Percentiles rank a stretch among this genome's conserved stretches.
Conservation (phyloP, 2,888 invertebrate genomes). For the Abrostola tripartita region DNA sequence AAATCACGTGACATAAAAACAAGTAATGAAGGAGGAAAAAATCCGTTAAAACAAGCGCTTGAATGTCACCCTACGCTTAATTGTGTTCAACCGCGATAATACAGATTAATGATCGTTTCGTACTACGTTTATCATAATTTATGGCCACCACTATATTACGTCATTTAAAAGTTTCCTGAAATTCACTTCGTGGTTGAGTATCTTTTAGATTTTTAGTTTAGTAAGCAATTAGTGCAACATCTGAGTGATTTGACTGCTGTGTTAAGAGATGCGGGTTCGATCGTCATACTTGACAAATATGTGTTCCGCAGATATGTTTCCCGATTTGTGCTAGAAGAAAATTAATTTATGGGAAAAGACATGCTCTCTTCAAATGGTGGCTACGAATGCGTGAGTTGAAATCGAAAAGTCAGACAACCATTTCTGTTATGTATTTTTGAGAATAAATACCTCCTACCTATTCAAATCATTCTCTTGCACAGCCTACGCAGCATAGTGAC, state of each 20-base stretch:
- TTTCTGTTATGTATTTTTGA: too few relatives aligned
- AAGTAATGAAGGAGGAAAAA: conserved; percentile 52
- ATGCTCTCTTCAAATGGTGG: too few relatives aligned
- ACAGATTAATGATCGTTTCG: conserved; percentile 65
- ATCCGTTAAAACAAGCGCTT: conserved; percentile 50
- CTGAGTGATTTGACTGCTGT: too few relatives aligned
- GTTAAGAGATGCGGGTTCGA: too few relatives aligned
- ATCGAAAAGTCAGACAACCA: too few relatives aligned
- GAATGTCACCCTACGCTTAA: conserved; percentile 62
- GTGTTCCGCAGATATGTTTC: background rate
- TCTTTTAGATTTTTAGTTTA: conserved; percentile 19
- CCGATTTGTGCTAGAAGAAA: too few relatives aligned
- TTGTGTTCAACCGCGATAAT: conserved; percentile 64
- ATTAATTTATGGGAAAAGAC: too few relatives aligned
- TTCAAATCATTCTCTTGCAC: too few relatives aligned
- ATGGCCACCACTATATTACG: conserved; percentile 36
- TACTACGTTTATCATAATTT: conserved; percentile 56
- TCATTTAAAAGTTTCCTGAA: conserved; percentile 42
- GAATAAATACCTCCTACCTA: too few relatives aligned
- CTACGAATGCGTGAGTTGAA: too few relatives aligned
- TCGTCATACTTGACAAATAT: background rate
- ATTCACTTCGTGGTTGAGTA: conserved; percentile 19
- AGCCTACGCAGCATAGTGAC: conserved; percentile 1
- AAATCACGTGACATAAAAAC: conserved; percentile 38
- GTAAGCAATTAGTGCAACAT: background rate